Base-by-base conservation (phyloP, 2,113 vertebrate species). In the Rhombomys opimus region DNA sequence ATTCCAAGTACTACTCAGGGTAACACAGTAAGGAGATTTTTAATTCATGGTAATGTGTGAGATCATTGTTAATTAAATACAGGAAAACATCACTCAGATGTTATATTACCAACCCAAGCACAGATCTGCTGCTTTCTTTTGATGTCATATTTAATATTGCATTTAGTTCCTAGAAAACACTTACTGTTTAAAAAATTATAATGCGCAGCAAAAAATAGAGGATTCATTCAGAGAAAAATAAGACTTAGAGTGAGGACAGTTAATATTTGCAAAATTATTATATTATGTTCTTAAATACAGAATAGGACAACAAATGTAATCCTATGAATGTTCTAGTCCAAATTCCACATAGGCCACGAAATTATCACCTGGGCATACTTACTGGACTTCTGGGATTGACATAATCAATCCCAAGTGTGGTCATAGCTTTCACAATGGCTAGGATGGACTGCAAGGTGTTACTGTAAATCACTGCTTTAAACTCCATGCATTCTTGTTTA, bases 351-450 rank as follows among this genome's bases (percentile, higher is more conserved):
- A 23, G 30, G 12, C 20, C 2, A 10, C 15, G 4, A 4, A n/a
- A 1, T 3, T 41, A 3, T 72, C 20, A 30, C 72, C 81, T 38
- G 75, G 9, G 27, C 30, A 95, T 97, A 98, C 98, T 99, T 93
- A 99, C 98, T 92, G 50, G 65, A 96, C 98, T 98, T 89, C 75
- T 73, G n/a, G 98, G 92, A 54, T 98, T 98, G 90, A 95, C 98
- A 35, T 98, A 99, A 46, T 95, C 97, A 81, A 99, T 98, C 61
- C 97, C 97, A 57, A 99, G 89, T 1, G 96, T 97, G 20, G 96
- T 57, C 98, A 99, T 99, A 23, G 98, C 98, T 96, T 98, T 98
- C 92, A 99, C 94, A 12, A 99, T 99, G 72, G 97, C n/a, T 30
- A 99, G 92, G 32, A 99, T 98, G 65, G 98, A 99, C 59, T 99